A percentile compares a stretch with the other conserved stretches of the same genome.
These are phyloP conservation scores for Rhagologus leucostigma DNA, from an alignment of 2,113 vertebrate genomes.

Conservation along the genomic window DNA sequence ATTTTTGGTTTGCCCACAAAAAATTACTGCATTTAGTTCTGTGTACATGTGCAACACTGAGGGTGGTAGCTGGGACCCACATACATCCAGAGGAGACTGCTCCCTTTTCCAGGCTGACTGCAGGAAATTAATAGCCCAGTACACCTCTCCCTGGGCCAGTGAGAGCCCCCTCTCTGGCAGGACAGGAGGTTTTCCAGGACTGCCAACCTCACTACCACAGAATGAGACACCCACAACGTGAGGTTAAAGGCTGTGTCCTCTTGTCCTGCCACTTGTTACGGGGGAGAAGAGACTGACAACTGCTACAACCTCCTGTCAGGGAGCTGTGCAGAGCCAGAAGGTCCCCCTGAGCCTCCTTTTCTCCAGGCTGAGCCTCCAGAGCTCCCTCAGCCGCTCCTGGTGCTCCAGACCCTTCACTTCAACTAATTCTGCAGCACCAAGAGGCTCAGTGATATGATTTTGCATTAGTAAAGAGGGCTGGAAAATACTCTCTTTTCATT, in stretches of 20 bases:
- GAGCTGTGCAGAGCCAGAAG: background rate
- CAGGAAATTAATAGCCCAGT: background rate
- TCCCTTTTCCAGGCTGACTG: background rate
- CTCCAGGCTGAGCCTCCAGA: background rate
- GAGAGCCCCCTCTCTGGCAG: background rate
- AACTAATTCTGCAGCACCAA: background rate
- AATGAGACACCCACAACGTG: background rate
- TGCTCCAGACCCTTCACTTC: background rate
- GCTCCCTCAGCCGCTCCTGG: background rate
- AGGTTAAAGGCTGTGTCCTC: background rate
- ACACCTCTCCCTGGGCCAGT: background rate
- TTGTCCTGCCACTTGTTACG: background rate
- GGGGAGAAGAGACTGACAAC: background rate
- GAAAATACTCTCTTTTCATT: background rate
- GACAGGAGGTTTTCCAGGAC: background rate
- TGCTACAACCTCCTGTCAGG: background rate
- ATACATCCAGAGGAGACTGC: background rate
- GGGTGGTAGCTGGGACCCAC: background rate
- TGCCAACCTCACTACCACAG: background rate
- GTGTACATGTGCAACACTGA: background rate
- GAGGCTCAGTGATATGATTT: background rate
- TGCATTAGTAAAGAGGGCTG: background rate
- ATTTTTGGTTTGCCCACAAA: background rate
- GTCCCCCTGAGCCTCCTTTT: background rate
- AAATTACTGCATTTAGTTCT: background rate